Evolutionary conservation across 2,797 vertebrate genomes (phyloP), one percentile per base, ranked within the genome.

Genomic region (Anableps anableps): DNA sequence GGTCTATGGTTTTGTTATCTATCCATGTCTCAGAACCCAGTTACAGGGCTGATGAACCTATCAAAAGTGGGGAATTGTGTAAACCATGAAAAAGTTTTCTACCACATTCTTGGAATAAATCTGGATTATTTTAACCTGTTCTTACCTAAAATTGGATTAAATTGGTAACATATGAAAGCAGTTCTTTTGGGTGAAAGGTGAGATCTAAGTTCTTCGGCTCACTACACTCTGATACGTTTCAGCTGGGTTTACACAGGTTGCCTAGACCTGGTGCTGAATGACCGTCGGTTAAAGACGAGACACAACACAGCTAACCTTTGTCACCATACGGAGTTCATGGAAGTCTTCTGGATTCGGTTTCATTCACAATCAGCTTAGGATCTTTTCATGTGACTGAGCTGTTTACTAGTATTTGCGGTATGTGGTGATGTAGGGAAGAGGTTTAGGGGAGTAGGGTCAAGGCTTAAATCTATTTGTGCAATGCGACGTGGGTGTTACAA

Each of bases 401-500:
- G 79, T 84, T 86, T 82, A 80, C 74, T 55, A 73, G 60, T 58
- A 62, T 88, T 85, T 71, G 64, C 79, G 80, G 55, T 83, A 77
- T 62, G 60, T 62, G 55, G 73, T 74, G 60, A 73, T 31, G 31
- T 68, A 23, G 72, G 43, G 70, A 83, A 73, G 48, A 64, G 78
- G 74, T 91, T 89, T 86, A 85, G 78, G 48, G 16, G 72, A 80
- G 76, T 81, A 36, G 62, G 87, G 77, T 88, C 83, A 84, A 17
- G 83, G 85, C 83, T 92, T 91, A 88, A 85, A 48, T 88, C 89
- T 95, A 94, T 94, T 94, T 89, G 38, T 80, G 85, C 64, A 73
- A 26, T 21, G 34, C 74, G 43, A 23, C 48, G 31, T 70, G 21
- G 53, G 53, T 74, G 62, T 50, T 58, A 70, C 70, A 81, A 81